Conservation (phyloP, 2,797 vertebrate species). For the Spinibarbus caldwelli region DNA sequence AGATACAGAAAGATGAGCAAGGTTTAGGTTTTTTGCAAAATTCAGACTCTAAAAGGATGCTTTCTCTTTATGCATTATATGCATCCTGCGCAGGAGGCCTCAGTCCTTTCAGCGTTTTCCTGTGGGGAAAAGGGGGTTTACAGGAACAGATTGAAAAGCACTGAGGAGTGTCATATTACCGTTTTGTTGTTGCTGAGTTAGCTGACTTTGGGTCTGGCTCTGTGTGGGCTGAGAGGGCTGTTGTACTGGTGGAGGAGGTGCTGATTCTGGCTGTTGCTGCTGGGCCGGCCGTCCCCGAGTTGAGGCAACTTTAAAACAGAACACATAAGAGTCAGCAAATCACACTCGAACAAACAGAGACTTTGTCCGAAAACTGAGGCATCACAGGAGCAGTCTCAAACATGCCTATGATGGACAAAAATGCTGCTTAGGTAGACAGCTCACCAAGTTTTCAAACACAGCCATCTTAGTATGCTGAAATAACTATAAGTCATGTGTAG, state of each 20-base stretch:
- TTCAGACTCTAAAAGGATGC: not conserved
- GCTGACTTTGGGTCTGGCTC: constrained; percentile 80
- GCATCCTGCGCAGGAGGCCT: constrained; percentile 23
- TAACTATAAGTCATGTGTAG: not conserved
- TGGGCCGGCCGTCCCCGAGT: constrained; percentile 87
- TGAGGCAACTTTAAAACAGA: constrained; percentile 80
- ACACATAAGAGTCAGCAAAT: constrained; percentile 50
- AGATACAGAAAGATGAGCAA: constrained; percentile 7
- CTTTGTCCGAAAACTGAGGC: not conserved
- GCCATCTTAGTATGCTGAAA: not conserved
- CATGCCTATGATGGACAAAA: not conserved
- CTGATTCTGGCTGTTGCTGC: constrained; percentile 80
- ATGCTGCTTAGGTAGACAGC: not conserved
- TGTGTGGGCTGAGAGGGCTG: constrained; percentile 76
- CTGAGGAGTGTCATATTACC: constrained; percentile 76
- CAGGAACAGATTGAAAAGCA: not conserved
- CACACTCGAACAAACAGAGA: not conserved
- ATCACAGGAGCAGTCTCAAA: not conserved
- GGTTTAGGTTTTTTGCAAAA: not conserved
- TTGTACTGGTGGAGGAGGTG: constrained; percentile 73
- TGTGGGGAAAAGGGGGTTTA: constrained; percentile 6
- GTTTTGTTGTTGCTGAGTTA: constrained; percentile 89
- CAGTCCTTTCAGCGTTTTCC: constrained; percentile 2
- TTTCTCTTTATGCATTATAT: constrained; percentile 2
- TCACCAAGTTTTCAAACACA: not conserved